Percentiles rank a stretch among this genome's conserved stretches.
Evolutionary conservation across 1,140 invertebrate genomes (phyloP).

Genomic region (Camponotus vicinus): DNA sequence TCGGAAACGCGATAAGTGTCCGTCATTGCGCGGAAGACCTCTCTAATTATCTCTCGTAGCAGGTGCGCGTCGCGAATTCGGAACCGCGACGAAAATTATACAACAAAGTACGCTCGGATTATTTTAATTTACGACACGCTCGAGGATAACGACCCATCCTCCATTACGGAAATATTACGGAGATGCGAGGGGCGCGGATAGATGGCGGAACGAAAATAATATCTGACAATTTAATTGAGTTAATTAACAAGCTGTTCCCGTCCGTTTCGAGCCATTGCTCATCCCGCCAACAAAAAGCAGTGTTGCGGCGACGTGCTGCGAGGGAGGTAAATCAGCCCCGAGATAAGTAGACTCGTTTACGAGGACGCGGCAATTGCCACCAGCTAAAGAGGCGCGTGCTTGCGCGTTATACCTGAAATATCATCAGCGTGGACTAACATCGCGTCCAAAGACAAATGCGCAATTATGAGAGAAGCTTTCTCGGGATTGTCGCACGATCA

Average conservation of each 20-base stretch:
- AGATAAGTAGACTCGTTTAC: constrained; percentile 60
- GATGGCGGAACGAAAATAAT: constrained; percentile 46
- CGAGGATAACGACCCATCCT: constrained; percentile 13
- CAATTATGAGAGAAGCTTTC: constrained; percentile 23
- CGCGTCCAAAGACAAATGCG: constrained; percentile 32
- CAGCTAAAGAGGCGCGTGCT: constrained; percentile 45
- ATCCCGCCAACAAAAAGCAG: constrained; percentile 42
- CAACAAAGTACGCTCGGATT: constrained; percentile 36
- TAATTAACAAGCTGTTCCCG: constrained; percentile 62
- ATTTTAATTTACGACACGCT: constrained; percentile 50
- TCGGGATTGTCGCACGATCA: neutral
- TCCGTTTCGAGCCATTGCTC: constrained; percentile 53
- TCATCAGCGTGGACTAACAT: neutral
- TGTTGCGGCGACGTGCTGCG: constrained; percentile 26
- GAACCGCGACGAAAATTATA: constrained; percentile 38
- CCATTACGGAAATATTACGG: constrained; percentile 48
- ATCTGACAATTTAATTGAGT: constrained; percentile 59
- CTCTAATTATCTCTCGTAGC: constrained; percentile 22
- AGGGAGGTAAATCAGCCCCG: constrained; percentile 53
- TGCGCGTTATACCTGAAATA: constrained; percentile 43
- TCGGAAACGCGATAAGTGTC: constrained; percentile 25
- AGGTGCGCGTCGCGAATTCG: neutral
- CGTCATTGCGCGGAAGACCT: neutral
- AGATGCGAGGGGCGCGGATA: neutral
- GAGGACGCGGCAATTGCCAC: constrained; percentile 50